Conservation (phyloP, 1,140 invertebrate genomes). For the Tetramorium simillimum region DNA sequence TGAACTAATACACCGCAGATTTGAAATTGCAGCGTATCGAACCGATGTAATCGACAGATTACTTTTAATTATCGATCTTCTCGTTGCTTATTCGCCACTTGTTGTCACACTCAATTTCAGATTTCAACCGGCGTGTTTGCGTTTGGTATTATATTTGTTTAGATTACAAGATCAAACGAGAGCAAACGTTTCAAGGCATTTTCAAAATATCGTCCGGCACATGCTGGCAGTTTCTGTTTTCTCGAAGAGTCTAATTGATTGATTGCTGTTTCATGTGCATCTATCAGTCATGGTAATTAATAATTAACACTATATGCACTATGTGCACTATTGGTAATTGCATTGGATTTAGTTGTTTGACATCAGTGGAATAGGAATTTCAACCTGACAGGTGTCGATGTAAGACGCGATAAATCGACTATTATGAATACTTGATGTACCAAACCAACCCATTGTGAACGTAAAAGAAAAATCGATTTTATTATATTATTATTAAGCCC, state of each 20-base stretch:
- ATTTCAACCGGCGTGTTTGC: neutral
- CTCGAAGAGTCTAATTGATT: neutral
- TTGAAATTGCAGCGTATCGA: neutral
- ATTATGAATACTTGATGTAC: neutral
- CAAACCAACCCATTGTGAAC: no score
- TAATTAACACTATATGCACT: constrained; percentile 15
- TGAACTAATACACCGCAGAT: neutral
- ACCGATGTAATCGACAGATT: neutral
- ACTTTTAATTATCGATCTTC: constrained; percentile 9
- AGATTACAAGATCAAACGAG: neutral
- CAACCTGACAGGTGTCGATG: constrained; percentile 37
- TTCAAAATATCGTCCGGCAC: neutral
- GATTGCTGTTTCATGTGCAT: constrained; percentile 6
- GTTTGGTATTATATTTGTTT: neutral
- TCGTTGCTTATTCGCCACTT: neutral
- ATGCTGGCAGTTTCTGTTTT: neutral
- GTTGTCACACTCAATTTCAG: neutral
- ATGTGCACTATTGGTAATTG: constrained; percentile 3
- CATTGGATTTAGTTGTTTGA: constrained; percentile 1
- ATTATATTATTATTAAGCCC: neutral
- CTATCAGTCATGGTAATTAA: constrained; percentile 20
- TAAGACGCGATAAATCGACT: neutral
- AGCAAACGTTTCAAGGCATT: constrained; percentile 8
- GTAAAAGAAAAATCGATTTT: neutral
- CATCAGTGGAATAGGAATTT: constrained; percentile 22